Percentiles rank a stretch among this genome's conserved stretches.
Conservation (phyloP, 2,113 vertebrate species). For the Labrus mixtus region DNA sequence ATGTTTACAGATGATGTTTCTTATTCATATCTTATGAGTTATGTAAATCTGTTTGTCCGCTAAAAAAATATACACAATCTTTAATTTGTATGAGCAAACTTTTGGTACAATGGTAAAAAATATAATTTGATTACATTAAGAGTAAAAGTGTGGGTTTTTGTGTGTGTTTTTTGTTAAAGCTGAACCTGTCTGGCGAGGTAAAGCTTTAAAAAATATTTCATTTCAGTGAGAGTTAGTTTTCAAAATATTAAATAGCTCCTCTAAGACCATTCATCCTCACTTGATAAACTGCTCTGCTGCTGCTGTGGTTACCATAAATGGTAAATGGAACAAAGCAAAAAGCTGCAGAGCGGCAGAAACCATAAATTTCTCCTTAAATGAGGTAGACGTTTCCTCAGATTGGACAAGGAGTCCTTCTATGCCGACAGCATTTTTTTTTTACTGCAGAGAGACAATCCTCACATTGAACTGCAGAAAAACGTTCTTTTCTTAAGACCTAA, state of each 20-base stretch:
- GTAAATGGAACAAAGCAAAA: slow-evolving; percentile 43
- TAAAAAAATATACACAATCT: background rate
- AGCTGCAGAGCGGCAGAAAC: slow-evolving; percentile 31
- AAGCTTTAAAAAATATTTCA: slow-evolving; percentile 1
- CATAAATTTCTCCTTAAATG: slow-evolving; percentile 38
- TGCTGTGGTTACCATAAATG: slow-evolving; percentile 20
- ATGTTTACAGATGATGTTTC: slow-evolving; percentile 47
- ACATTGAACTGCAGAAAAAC: background rate
- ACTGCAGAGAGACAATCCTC: background rate
- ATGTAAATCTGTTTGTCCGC: slow-evolving; percentile 7
- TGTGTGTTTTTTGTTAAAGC: background rate
- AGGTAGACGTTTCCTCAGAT: slow-evolving; percentile 48
- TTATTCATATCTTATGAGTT: slow-evolving; percentile 27
- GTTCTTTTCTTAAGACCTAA: slow-evolving; percentile 7
- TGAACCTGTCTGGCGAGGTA: background rate
- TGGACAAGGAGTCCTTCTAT: slow-evolving; percentile 15
- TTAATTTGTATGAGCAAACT: background rate
- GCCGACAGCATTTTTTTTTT: background rate
- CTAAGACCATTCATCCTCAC: slow-evolving; percentile 9
- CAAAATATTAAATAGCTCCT: slow-evolving; percentile 24
- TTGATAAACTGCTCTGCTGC: slow-evolving; percentile 25
- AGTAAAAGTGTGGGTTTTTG: background rate
- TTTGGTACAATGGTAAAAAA: background rate
- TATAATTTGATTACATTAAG: background rate
- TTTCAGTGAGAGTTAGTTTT: slow-evolving; percentile 15